These are phyloP conservation scores for Takifugu ocellatus DNA, from an alignment of 2,797 vertebrate species.

Conservation along the genomic window DNA sequence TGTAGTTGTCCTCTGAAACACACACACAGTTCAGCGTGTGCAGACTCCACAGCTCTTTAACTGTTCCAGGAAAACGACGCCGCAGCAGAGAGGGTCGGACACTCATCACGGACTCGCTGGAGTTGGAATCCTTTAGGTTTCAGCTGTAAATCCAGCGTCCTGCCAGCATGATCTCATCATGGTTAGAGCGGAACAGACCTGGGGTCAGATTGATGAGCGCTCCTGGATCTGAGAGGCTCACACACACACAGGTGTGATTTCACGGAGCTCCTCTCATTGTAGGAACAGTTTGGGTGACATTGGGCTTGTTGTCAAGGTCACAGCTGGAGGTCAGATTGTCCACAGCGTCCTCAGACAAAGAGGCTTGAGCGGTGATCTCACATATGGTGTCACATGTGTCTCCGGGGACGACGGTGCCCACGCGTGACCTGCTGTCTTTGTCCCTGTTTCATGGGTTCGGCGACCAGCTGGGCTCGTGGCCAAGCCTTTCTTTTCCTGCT, in stretches of 20 bases:
- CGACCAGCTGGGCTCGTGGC: constrained; percentile 25
- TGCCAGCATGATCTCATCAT: no score
- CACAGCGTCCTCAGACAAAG: neutral
- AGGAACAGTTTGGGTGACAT: no score
- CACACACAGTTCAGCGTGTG: neutral
- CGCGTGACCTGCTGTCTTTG: constrained; percentile 31
- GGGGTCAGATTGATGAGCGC: no score
- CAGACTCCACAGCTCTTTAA: neutral
- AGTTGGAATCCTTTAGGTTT: no score
- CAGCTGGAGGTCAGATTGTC: no score
- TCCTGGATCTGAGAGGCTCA: no score
- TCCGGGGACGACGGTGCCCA: constrained; percentile 21
- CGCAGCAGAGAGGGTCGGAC: neutral
- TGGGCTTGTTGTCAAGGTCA: no score
- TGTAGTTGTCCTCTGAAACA: constrained; percentile 3
- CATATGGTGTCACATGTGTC: constrained; percentile 33
- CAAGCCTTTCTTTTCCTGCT: constrained; percentile 8
- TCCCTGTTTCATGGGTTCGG: constrained; percentile 23
- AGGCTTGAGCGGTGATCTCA: neutral
- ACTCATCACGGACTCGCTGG: no score
- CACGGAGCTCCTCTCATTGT: no score
- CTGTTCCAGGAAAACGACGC: neutral
- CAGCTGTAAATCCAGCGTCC: no score
- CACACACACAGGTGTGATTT: no score
- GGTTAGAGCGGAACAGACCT: no score